Evolutionary conservation across 1,140 invertebrate genomes (phyloP), one percentile per base, ranked within the genome.

Genomic region (Achroia grisella): DNA sequence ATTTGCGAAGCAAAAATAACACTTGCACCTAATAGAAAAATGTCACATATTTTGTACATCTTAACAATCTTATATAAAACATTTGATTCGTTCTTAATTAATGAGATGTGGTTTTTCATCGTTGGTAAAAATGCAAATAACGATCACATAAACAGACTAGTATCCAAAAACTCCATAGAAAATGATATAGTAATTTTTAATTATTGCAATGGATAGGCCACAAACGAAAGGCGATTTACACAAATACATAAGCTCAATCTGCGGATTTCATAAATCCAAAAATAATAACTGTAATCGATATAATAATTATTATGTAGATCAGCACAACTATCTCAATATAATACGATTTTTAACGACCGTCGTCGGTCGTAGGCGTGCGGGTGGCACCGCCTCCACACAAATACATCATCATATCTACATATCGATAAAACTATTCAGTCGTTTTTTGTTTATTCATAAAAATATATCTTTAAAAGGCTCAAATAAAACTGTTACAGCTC

Each of bases 401-500:
- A 77, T 77, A 82, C 71, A 23, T 23, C 17, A 23, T 23, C 17
- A 23, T 23, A 23, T 77, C 76, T 80, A 78, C 75, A 73, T 71
- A 70, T 80, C 65, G 72, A 79, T 80, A 84, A 82, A 84, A 82
- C 78, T 82, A 82, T 77, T 85, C 78, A 82, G 77, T 82, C 78
- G 78, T 79, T 82, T 80, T 23, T 85, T 82, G 78, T 82, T 80
- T 81, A 82, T 77, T 64, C 74, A 82, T 82, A 81, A 85, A 82
- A 81, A 82, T 82, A 85, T 81, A 85, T 82, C 71, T 82, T 82
- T 80, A 81, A 76, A 82, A 82, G 78, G 78, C 78, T 82, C 75
- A 77, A 84, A 80, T 73, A 72, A 81, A 81, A 73, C 65, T 66
- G 73, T 71, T 71, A 64, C 65, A 77, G 65, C 62, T 67, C 56